Evolutionary conservation across 92 coral and sea anemone genomes (phyloP), one percentile per base, ranked within the genome.

Genomic region (Blastomussa wellsi): DNA sequence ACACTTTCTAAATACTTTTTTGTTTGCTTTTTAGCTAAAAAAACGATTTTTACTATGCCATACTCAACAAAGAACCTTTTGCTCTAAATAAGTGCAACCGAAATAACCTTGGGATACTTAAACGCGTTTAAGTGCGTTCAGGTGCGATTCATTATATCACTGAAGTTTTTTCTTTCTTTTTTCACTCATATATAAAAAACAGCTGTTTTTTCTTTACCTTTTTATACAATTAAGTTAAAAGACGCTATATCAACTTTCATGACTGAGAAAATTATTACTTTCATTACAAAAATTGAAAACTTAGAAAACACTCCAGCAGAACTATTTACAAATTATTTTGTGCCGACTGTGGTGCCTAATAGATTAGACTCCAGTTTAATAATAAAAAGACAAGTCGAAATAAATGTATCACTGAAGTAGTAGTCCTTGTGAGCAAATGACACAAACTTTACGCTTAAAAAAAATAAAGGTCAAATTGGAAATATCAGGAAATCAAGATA

Each of bases 221-320:
- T 74, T 80, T 13, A 60, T 66, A 80, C 74, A 66, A 33, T 80
- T 80, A 80, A 31, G 59, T 67, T 80, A 80, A 80, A 80, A 80
- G 65, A 80, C 19, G 86, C 68, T n/a, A 71, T 48, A 44, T 49
- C 44, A 44, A 44, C 49, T 44, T 44, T 3, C 49, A 44, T 9
- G 69, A 35, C 69, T 26, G 32, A 72, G 70, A 26, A 82, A 76
- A 38, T 2, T 67, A 67, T 32, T 26, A 14, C 41, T 19, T 70
- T 49, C 69, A 72, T 51, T 29, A 51, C 41, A 72, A 70, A 70
- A 82, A 38, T 72, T 82, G 86, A 77, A 53, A 80, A 81, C 71
- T n/a, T 36, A n/a, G n/a, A 52, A 69, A 72, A 38, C 77, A 82
- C 86, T 36, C 42, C 37, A 70, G 42, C 52, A 52, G 26, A 44